Evolutionary conservation across 2,797 vertebrate species (phyloP), one percentile per base, ranked within the genome.

Genomic region (Falco novaeseelandiae): DNA sequence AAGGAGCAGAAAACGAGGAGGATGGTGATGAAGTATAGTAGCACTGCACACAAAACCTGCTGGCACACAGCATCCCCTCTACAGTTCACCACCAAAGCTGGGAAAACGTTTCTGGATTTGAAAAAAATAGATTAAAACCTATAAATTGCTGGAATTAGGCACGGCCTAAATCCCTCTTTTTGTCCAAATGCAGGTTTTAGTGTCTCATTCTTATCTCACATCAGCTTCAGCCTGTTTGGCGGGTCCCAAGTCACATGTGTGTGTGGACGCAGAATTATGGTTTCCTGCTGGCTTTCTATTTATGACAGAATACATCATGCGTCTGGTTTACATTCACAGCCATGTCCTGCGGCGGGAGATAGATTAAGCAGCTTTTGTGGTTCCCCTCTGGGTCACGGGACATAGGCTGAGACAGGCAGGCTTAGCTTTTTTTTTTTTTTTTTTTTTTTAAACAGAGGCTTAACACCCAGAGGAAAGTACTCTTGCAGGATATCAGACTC

Each of bases 21-120:
- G 80, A 69, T 29, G 73, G 58, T 22, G 69, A 90, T 20, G 62
- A 88, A 61, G 58, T 32, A n/a, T 44, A 93, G 90, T 42, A 90
- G 54, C 61, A 61, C 25, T 6, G 3, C 78, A 71, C 4, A 38
- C 9, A 61, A 36, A 74, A 46, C 44, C 49, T 69, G 87, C 40
- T 4, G 1, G 55, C 1, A 1, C 19, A 23, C n/a, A 3, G 3
- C 52, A 32, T 5, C 38, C 34, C 42, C 34, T 38, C 61, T 9
- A 6, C 0, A 0, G 29, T 62, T 88, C 3, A 0, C 5, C 14
- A 61, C 5, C 0, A 0, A 62, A 54, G 30, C 0, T 21, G 9
- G 30, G 58, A 63, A 27, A 79, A 70, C 11, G 8, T 8, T 30
- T 26, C 18, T 51, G 70, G 46, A 36, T 27, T 83, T 48, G 61